Evolutionary conservation across 2,113 vertebrate genomes (phyloP), one percentile per base, ranked within the genome.

Genomic region (Hydropotes inermis): DNA sequence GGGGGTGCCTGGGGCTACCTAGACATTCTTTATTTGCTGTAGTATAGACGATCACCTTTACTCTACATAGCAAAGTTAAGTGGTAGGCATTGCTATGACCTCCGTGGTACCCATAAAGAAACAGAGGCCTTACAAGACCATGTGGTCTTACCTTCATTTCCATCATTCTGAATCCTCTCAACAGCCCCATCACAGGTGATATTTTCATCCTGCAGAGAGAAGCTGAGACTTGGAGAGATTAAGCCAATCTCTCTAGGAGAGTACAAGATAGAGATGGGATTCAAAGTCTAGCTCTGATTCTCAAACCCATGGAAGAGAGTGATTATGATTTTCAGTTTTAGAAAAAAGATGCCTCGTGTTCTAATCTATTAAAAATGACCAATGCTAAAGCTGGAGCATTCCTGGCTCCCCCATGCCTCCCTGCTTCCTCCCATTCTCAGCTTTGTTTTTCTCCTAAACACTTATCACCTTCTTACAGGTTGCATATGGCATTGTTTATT

Each of bases 171-270:
- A 30, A 14, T 54, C 50, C 10, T 61, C 33, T 52, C 19, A 15
- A 1, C 19, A 47, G 17, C n/a, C 13, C 13, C n/a, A 50, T n/a
- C 0, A 2, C 28, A 52, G 13, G n/a, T 13, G 19, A 1, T 52
- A 6, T 61, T 83, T 96, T 93, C 43, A 45, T 45, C 85, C 19
- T 30, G 43, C 14, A 78, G 52, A 33, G n/a, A 81, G 58, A 67
- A 94, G 36, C 43, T 47, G 45, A 94, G 87, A 12, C 28, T 33
- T 47, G 61, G 89, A 17, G 60, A 91, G 27, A 64, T 27, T 55
- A 79, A 47, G 28, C 33, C 60, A 64, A 67, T 43, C 27, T 58
- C 7, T 93, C 36, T 54, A 79, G 55, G 54, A 25, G 8, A 58
- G 54, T 55, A 47, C 3, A 61, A 39, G 13, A 28, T 7, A 58